Evolutionary conservation across 1,140 invertebrate genomes (phyloP), one percentile per base, ranked within the genome.

Genomic region (Bombus affinis): DNA sequence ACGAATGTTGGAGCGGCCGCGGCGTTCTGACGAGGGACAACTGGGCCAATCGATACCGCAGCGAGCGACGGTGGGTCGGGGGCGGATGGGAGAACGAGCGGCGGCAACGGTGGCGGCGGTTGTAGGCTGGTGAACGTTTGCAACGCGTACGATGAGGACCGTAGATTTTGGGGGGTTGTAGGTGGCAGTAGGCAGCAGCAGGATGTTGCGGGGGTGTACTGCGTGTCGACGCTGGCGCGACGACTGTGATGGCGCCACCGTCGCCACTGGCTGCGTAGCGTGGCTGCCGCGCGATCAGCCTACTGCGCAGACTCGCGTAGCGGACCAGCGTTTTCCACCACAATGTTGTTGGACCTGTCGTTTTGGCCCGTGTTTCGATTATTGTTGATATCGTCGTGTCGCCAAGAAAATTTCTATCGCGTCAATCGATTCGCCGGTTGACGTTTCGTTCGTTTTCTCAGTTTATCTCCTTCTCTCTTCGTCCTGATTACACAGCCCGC

Each of bases 21-120:
- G 68, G 90, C 80, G 86, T 87, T 91, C 86, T 92, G 90, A 93
- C 92, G 92, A 93, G 91, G 92, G 88, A 93, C 93, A 93, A 93
- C 93, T 93, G 93, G 93, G 93, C 93, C 93, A 93, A 93, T 93
- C 93, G 93, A 93, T 93, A 93, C 86, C 89, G 88, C 92, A 90
- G 91, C 86, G 79, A 76, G 72, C 79, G 91, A 77, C 71, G 88
- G 91, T 85, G 90, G 88, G 82, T 86, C 47, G 80, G 66, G 78
- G 79, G 89, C 39, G 71, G 78, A 62, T 53, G 72, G 65, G 39
- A 70, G 81, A 74, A 76, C n/a, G 59, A 81, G 75, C 71, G 59
- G 81, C 81, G 77, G 62, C 74, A 70, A 65, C 81, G 77, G 62
- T 75, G 81, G 81, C 73, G 77, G 53, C 78, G 81, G 77, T 70